Evolutionary conservation across 1,140 invertebrate species (phyloP), one percentile per base, ranked within the genome.

Genomic region (Cyclargus thomasi): DNA sequence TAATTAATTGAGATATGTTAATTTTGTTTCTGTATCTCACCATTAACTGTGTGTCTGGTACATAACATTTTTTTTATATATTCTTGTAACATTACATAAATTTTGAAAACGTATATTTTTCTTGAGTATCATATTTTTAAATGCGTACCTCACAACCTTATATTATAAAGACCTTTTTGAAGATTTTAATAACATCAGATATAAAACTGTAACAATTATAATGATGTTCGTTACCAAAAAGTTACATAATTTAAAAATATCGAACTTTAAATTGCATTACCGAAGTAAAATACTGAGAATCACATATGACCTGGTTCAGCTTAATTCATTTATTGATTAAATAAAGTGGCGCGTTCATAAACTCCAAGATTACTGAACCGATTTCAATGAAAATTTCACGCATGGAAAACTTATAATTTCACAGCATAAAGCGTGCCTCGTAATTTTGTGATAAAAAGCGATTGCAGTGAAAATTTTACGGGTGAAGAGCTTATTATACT

Each of bases 331-430:
- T 72, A 62, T 72, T 67, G 69, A 72, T 72, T 72, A 69, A 67
- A 69, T 72, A 67, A 72, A 72, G 67, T 63, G 62, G 53, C 65
- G 63, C 70, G 70, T 69, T 72, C 67, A 72, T 72, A 72, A 72
- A 69, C 67, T 67, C 64, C 59, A 65, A 65, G 69, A 62, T 69
- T 68, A 69, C 65, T 71, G 69, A 68, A 69, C 67, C 67, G 64
- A 65, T 74, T 74, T 74, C 69, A 70, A 74, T 70, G 68, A 68
- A 70, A 72, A 74, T 69, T 69, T 67, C 59, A 74, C 66, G 67
- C 64, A 68, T 66, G 62, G 62, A 72, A 67, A 70, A 59, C 62
- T 63, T 72, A 70, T 70, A 70, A 70, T 74, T 55, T 66, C 65
- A 22, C 62, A 65, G 55, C 62, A 35, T 71, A 67, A 72, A 69